Evolutionary conservation across 2,797 vertebrate genomes (phyloP).

Genomic region (Enteromius viviparus): DNA sequence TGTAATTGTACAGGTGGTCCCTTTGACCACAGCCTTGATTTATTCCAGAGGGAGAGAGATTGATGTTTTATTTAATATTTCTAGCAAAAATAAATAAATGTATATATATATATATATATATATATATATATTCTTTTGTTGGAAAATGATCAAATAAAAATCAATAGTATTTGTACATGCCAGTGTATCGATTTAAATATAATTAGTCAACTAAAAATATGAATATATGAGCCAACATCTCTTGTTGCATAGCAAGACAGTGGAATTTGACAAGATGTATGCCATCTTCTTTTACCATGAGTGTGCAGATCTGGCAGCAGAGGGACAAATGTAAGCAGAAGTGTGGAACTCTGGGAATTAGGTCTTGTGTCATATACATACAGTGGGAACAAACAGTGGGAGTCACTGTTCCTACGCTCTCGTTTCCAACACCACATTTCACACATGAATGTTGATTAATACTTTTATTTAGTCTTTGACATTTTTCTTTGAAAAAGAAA

Average conservation of each 20-base stretch:
- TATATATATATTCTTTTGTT: not conserved
- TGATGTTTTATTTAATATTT: not conserved
- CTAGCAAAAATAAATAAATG: not conserved
- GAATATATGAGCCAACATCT: not conserved
- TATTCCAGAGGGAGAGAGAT: not conserved
- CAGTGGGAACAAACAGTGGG: not conserved
- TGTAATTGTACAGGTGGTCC: slow-evolving; percentile 7
- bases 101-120: no score
- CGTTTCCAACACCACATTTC: not conserved
- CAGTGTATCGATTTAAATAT: not conserved
- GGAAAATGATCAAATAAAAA: not conserved
- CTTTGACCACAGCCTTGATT: slow-evolving; percentile 5
- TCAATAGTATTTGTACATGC: not conserved
- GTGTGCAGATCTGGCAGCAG: slow-evolving; percentile 57
- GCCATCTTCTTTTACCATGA: slow-evolving; percentile 72
- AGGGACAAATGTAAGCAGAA: slow-evolving; percentile 11
- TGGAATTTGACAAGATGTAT: slow-evolving; percentile 63
- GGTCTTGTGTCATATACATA: not conserved
- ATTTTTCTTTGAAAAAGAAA: not conserved
- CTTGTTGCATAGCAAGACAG: slow-evolving; percentile 49
- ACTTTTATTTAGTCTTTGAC: slow-evolving; percentile 17
- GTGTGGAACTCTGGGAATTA: not conserved
- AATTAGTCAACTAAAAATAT: slow-evolving; percentile 5
- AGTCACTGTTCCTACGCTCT: not conserved
- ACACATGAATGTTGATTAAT: not conserved